phyloP scores from a whole-genome alignment of 2,113 vertebrate genomes.

The Motacilla tschutschensis region DNA sequence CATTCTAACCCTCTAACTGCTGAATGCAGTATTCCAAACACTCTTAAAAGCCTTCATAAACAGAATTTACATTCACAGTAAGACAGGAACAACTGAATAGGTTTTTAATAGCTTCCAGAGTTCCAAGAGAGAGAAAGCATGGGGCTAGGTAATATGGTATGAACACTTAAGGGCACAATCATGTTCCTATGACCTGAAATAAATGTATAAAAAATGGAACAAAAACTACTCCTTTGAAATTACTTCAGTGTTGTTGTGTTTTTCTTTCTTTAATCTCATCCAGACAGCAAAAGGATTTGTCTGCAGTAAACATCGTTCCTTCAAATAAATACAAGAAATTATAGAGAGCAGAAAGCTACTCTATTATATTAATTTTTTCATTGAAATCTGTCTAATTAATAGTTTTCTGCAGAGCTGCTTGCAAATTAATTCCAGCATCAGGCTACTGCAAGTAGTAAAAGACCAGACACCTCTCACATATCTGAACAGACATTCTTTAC shows the following conservation, averaged over 20 bases:
- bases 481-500: background rate
- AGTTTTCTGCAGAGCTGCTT: background rate
- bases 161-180: background rate
- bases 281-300: background rate
- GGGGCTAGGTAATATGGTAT: accelerated
- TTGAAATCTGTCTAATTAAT: background rate
- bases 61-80: background rate
- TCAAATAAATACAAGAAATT: background rate
- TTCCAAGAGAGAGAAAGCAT: background rate
- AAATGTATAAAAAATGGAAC: background rate
- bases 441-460: background rate
- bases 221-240: background rate
- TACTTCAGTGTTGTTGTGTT: background rate
- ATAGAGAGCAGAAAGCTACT: background rate
- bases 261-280: background rate
- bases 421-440: background rate
- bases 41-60: background rate
- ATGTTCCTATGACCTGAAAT: background rate
- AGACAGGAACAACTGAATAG: background rate
- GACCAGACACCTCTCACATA: background rate
- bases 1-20: background rate
- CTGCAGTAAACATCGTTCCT: background rate
- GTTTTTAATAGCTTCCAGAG: background rate
- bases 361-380: background rate
- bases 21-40: background rate